phyloP scores from a whole-genome alignment of 2,113 vertebrate species.

The Panthera tigris region DNA sequence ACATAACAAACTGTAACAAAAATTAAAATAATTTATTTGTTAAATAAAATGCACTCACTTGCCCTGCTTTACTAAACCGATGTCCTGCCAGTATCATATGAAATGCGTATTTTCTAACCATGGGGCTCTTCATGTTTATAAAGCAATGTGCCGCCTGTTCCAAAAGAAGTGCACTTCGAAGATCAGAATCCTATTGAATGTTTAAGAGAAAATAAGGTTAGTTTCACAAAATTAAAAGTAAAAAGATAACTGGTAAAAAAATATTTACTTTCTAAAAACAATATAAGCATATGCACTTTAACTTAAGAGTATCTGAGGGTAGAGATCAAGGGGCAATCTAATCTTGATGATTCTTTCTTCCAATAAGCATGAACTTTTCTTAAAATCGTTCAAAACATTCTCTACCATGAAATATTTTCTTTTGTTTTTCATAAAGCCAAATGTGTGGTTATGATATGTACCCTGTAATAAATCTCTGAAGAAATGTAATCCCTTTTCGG shows the following conservation, averaged over 20 bases:
- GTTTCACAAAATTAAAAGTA: conserved; percentile 33
- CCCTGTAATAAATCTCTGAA: background rate
- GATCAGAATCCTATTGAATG: conserved; percentile 93
- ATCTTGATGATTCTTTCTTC: conserved; percentile 15
- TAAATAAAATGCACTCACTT: conserved; percentile 86
- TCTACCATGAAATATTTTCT: conserved; percentile 29
- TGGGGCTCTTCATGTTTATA: conserved; percentile 97
- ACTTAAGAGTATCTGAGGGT: background rate
- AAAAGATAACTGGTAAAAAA: background rate
- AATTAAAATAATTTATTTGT: background rate
- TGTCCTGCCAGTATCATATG: conserved; percentile 99
- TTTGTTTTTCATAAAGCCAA: conserved; percentile 36
- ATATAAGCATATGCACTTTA: background rate
- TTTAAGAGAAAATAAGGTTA: conserved; percentile 66
- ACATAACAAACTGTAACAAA: background rate
- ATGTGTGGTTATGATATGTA: background rate
- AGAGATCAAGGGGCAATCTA: conserved; percentile 14
- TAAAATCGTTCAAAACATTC: background rate
- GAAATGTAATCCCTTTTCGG: background rate
- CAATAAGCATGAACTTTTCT: background rate
- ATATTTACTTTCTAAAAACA: conserved; percentile 44
- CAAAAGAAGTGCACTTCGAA: conserved; percentile 96
- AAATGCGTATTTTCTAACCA: conserved; percentile 99
- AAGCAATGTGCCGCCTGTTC: conserved; percentile 99
- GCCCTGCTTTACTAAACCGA: conserved; percentile 98